These are phyloP conservation scores for Rhombomys opimus DNA, from an alignment of 2,113 vertebrate species.

Conservation along the genomic window DNA sequence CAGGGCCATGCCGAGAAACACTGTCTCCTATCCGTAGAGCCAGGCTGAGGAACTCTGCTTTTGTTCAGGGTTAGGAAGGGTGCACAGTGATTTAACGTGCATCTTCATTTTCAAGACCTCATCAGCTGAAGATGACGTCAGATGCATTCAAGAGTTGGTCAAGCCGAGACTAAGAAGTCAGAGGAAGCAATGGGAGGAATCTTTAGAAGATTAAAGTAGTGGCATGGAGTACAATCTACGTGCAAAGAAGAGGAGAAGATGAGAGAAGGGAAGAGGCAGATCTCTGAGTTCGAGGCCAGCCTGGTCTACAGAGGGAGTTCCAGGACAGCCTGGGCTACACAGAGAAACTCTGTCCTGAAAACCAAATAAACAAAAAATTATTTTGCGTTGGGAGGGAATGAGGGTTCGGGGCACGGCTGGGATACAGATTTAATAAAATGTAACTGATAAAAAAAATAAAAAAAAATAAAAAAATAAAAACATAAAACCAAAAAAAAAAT, in stretches of 20 bases:
- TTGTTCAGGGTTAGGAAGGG: background rate
- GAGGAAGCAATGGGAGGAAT: background rate
- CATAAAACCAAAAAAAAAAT: too few relatives aligned
- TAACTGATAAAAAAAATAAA: too few relatives aligned
- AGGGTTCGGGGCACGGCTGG: too few relatives aligned
- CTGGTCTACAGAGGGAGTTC: too few relatives aligned
- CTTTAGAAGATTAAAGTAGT: background rate
- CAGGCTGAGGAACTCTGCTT: background rate
- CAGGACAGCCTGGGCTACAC: too few relatives aligned
- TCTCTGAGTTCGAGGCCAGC: background rate
- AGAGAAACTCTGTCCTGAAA: too few relatives aligned
- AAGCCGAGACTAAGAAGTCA: background rate
- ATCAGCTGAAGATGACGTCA: background rate
- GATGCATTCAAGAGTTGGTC: too few relatives aligned
- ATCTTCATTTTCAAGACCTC: background rate
- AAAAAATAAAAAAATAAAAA: too few relatives aligned
- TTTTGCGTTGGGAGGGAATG: too few relatives aligned
- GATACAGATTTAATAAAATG: too few relatives aligned
- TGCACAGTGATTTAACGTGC: accelerated
- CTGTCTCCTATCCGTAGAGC: background rate
- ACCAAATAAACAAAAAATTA: too few relatives aligned
- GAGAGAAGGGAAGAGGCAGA: background rate
- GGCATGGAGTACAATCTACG: background rate
- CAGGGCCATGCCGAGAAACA: background rate
- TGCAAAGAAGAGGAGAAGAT: background rate